phyloP scores from a whole-genome alignment of 2,888 invertebrate genomes.

The Rhagonycha fulva region DNA sequence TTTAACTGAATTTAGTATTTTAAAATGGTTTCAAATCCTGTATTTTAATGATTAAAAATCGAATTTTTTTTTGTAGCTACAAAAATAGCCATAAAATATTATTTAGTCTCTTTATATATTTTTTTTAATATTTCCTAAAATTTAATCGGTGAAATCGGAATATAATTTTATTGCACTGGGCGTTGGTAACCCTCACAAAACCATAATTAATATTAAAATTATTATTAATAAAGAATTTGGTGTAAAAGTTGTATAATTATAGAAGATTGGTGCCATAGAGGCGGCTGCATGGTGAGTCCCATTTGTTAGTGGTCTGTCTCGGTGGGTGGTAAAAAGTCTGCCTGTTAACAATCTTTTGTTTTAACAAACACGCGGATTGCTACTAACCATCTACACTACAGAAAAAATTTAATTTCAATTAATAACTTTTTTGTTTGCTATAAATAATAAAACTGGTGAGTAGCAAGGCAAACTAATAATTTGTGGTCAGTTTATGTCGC shows the following conservation, averaged over 20 bases:
- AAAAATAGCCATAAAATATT: not conserved
- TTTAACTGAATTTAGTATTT: not conserved
- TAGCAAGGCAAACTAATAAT: not conserved
- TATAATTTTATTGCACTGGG: not conserved
- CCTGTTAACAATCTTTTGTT: conserved; percentile 53
- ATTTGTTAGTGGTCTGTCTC: conserved; percentile 60
- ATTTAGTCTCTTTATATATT: not conserved
- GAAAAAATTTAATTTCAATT: conserved; percentile 23
- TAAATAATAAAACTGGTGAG: not conserved
- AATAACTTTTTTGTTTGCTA: not conserved
- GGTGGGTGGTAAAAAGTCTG: conserved; percentile 58
- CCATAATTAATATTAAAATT: conserved; percentile 8
- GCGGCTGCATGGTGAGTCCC: conserved; percentile 36
- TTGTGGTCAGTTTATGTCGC: not conserved
- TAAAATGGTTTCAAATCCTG: not conserved
- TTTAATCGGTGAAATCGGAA: not conserved
- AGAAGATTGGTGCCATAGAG: conserved; percentile 27
- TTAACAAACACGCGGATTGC: conserved; percentile 32
- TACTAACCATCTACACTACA: conserved; percentile 24
- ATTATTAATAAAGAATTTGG: conserved; percentile 18
- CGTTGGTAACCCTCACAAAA: not conserved
- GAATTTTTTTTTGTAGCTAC: not conserved
- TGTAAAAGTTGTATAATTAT: conserved; percentile 24
- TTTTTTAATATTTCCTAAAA: not conserved
- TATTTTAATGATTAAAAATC: not conserved